These are phyloP conservation scores for Geophilus truncorum DNA, from an alignment of 2,888 invertebrate species.

Conservation along the genomic window DNA sequence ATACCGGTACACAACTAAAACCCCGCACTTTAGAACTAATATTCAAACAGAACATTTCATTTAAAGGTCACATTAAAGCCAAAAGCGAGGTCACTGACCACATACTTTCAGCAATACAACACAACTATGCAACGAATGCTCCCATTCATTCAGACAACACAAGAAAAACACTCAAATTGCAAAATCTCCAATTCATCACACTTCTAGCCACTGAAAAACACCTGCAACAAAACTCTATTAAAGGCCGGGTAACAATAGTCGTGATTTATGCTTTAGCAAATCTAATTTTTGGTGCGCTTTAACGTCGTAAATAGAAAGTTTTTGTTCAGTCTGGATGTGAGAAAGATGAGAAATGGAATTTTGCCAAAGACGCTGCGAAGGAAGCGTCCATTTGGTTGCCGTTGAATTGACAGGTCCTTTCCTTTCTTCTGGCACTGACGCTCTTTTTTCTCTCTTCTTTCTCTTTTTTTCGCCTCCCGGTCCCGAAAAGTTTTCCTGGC, in stretches of 20 bases:
- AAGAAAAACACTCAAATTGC: too few species aligned
- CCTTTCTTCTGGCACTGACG: not conserved
- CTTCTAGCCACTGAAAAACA: too few species aligned
- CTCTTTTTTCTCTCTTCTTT: not conserved
- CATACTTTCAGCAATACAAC: too few species aligned
- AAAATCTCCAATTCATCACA: too few species aligned
- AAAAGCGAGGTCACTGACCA: too few species aligned
- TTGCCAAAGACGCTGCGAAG: constrained; percentile 7
- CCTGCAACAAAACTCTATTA: too few species aligned
- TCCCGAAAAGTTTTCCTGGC: not conserved
- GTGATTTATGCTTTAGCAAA: not conserved
- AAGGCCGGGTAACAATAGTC: not conserved
- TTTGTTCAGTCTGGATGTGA: not conserved
- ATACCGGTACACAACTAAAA: too few species aligned
- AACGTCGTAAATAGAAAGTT: not conserved
- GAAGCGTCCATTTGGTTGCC: constrained; percentile 25
- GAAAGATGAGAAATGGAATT: constrained; percentile 6
- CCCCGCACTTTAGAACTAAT: too few species aligned
- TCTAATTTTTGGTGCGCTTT: not conserved
- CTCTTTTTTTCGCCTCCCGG: not conserved
- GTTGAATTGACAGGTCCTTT: constrained; percentile 16
- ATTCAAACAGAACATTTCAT: too few species aligned
- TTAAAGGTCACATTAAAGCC: too few species aligned
- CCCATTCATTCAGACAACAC: too few species aligned
- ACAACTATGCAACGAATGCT: too few species aligned